Conservation (phyloP, 2,888 invertebrate genomes). For the Macrophya alboannulata region DNA sequence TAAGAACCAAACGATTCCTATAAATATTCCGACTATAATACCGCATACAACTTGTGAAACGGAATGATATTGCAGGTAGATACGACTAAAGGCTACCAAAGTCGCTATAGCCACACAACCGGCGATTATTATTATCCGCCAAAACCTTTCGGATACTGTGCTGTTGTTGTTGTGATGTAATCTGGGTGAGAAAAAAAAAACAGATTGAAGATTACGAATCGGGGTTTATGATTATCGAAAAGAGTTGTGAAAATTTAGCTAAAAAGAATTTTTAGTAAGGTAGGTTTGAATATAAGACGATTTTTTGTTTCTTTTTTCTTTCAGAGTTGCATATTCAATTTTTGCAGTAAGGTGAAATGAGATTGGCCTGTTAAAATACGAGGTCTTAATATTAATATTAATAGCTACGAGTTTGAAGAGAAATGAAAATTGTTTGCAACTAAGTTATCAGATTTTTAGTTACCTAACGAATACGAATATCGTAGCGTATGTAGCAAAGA, state of each 20-base stretch:
- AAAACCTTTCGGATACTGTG: constrained; percentile 88
- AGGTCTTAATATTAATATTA: no score
- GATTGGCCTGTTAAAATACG: no score
- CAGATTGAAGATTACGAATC: neutral
- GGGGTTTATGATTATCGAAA: no score
- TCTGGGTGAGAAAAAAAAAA: constrained; percentile 81
- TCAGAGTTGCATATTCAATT: no score
- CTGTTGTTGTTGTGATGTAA: constrained; percentile 92
- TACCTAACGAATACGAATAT: constrained; percentile 94
- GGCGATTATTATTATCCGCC: constrained; percentile 86
- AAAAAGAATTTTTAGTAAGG: no score
- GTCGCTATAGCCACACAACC: constrained; percentile 83
- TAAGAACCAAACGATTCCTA: constrained; percentile 92
- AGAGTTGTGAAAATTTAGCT: no score
- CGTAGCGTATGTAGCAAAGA: constrained; percentile 92
- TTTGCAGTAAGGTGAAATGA: no score
- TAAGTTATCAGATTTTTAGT: neutral
- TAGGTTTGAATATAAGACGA: no score
- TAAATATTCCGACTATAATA: constrained; percentile 86
- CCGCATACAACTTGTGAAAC: constrained; percentile 91
- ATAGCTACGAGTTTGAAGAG: no score
- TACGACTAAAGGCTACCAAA: constrained; percentile 87
- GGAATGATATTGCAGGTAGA: constrained; percentile 94
- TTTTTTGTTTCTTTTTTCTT: no score
- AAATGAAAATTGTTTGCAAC: neutral